phyloP scores from a whole-genome alignment of 2,797 vertebrate species.

The Nannoperca obscura region DNA sequence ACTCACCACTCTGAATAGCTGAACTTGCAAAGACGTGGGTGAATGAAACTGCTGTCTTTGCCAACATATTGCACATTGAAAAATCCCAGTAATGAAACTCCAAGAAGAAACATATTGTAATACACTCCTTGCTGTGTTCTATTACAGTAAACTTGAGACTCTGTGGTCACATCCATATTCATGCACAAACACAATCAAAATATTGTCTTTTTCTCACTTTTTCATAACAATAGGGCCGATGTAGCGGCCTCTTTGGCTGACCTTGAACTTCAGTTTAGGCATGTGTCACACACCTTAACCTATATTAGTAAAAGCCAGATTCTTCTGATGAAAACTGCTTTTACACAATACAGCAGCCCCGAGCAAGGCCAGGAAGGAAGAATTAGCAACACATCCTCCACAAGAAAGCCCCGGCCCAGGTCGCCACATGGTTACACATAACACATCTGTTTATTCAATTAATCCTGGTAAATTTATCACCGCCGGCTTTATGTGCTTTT shows the following conservation, averaged over 20 bases:
- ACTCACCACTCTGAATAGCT: neutral
- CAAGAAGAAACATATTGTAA: neutral
- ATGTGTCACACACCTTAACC: slow-evolving; percentile 43
- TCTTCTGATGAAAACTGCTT: slow-evolving; percentile 40
- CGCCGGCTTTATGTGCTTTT: slow-evolving; percentile 24
- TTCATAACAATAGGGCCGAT: neutral
- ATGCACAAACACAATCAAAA: neutral
- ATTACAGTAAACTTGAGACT: neutral
- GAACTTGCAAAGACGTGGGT: neutral
- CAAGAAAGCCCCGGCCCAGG: slow-evolving; percentile 46
- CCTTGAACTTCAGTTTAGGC: slow-evolving; percentile 40
- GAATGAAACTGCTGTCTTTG: slow-evolving; percentile 2
- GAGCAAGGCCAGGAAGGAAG: slow-evolving; percentile 79
- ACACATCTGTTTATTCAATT: slow-evolving; percentile 81
- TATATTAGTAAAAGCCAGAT: slow-evolving; percentile 50
- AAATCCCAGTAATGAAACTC: neutral
- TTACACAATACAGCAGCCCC: slow-evolving; percentile 72
- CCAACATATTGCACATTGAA: neutral
- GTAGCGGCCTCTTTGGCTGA: neutral
- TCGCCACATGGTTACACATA: slow-evolving; percentile 55
- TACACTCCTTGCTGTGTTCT: slow-evolving; percentile 2
- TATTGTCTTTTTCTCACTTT: neutral
- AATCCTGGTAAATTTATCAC: slow-evolving; percentile 53
- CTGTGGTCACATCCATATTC: slow-evolving; percentile 26
- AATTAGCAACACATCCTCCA: slow-evolving; percentile 77